Conservation (phyloP, 2,888 invertebrate species). For the Anagyrus pseudococci region DNA sequence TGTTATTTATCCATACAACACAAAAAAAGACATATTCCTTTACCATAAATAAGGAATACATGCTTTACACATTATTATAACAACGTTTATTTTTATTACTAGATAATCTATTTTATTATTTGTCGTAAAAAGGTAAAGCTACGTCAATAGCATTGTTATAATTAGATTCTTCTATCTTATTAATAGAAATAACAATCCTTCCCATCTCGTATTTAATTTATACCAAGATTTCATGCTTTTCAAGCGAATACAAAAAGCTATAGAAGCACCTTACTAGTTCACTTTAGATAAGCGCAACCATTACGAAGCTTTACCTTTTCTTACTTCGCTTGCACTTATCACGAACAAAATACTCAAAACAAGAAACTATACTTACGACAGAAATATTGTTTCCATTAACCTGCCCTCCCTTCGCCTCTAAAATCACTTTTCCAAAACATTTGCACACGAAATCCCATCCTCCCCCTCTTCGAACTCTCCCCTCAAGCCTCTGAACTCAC, state of each 20-base stretch:
- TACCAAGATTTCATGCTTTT: too few species aligned
- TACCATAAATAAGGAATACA: not conserved
- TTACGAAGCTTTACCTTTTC: conserved; percentile 2
- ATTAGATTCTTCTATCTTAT: too few species aligned
- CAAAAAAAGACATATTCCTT: not conserved
- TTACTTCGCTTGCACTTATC: conserved; percentile 13
- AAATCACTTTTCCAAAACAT: conserved; percentile 4
- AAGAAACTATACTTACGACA: conserved; percentile 13
- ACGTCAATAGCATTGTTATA: not conserved
- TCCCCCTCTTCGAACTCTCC: not conserved
- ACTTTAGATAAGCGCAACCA: not conserved
- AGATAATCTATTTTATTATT: not conserved
- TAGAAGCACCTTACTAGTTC: not conserved
- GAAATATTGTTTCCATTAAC: conserved; percentile 6
- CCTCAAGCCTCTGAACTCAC: too few species aligned
- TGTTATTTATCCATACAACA: not conserved
- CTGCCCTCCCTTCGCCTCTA: conserved; percentile 7
- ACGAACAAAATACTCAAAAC: conserved; percentile 5
- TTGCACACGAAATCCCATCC: conserved; percentile 1
- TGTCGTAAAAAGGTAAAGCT: not conserved
- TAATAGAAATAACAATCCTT: too few species aligned
- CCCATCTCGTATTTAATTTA: too few species aligned
- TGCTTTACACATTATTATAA: not conserved
- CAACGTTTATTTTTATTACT: not conserved
- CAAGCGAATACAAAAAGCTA: not conserved